Percentiles rank a stretch among this genome's conserved stretches.
phyloP scores from a whole-genome alignment of 2,888 invertebrate species.

The Dicranocentrus wangi region DNA sequence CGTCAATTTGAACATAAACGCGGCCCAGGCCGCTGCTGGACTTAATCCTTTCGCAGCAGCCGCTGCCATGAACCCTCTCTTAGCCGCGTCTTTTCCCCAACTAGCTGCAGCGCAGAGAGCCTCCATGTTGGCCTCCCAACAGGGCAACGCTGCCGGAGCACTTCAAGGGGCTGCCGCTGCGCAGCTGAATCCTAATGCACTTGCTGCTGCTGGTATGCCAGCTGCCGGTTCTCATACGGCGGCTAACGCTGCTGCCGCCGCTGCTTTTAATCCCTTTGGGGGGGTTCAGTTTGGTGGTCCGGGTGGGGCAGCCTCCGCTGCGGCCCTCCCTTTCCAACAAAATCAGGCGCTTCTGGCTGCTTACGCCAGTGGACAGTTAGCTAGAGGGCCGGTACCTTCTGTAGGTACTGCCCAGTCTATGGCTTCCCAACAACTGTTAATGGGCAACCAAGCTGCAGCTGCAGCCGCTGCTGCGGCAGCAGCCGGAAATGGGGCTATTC shows the following conservation, averaged over 20 bases:
- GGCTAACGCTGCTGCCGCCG: constrained; percentile 72
- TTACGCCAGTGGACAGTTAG: constrained; percentile 70
- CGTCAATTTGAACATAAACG: constrained; percentile 59
- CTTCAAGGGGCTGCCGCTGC: constrained; percentile 54
- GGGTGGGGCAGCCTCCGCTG: constrained; percentile 61
- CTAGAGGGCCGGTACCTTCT: constrained; percentile 66
- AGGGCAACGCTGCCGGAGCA: constrained; percentile 52
- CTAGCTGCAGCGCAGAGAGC: constrained; percentile 72
- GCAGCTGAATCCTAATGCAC: constrained; percentile 74
- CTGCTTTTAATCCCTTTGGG: constrained; percentile 72
- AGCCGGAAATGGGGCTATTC: constrained; percentile 68
- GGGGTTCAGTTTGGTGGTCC: constrained; percentile 71
- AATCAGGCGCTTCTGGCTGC: constrained; percentile 70
- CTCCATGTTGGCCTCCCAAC: constrained; percentile 64
- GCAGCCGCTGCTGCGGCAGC: constrained; percentile 74
- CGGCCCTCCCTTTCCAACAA: constrained; percentile 66
- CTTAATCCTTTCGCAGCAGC: constrained; percentile 68
- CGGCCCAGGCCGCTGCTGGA: constrained; percentile 55
- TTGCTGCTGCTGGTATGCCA: constrained; percentile 74
- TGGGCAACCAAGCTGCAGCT: constrained; percentile 71
- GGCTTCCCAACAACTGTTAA: constrained; percentile 71
- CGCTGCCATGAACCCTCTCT: constrained; percentile 71
- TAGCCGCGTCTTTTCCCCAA: constrained; percentile 72
- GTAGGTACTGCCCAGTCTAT: constrained; percentile 68
- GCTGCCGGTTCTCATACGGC: constrained; percentile 66